A percentile compares a stretch with the other conserved stretches of the same genome.
These are phyloP conservation scores for Ailuropoda melanoleuca DNA, from an alignment of 2,113 vertebrate species.

Conservation along the genomic window DNA sequence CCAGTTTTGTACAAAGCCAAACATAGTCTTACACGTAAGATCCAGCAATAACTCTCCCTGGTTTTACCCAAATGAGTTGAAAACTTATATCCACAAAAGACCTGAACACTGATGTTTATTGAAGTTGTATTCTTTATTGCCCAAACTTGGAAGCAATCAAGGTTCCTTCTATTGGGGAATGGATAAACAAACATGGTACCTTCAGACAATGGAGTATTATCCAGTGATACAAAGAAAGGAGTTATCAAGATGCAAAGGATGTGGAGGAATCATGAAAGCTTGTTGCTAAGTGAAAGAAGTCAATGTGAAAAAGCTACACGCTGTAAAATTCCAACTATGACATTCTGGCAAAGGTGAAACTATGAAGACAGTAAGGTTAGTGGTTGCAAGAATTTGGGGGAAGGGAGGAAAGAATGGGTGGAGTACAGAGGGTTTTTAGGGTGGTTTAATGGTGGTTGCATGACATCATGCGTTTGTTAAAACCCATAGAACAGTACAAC, in stretches of 20 bases:
- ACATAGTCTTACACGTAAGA: neutral
- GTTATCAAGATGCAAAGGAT: neutral
- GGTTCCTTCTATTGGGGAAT: neutral
- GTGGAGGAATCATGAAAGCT: neutral
- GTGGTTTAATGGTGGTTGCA: neutral
- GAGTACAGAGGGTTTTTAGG: neutral
- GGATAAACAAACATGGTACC: neutral
- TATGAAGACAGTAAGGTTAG: neutral
- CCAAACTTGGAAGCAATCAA: neutral
- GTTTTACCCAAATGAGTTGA: neutral
- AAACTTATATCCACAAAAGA: neutral
- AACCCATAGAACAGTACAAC: neutral
- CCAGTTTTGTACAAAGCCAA: neutral
- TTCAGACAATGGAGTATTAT: neutral
- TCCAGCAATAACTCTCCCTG: neutral
- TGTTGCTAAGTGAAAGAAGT: neutral
- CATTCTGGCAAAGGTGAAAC: neutral
- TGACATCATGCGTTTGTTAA: neutral
- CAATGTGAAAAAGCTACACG: neutral
- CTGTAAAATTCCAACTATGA: neutral
- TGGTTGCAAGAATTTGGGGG: neutral
- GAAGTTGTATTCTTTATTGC: neutral
- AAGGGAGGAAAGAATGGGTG: neutral
- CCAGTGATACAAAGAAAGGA: neutral
- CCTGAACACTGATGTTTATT: neutral